Percentiles rank a stretch among this genome's conserved stretches.
phyloP scores from a whole-genome alignment of 1,140 invertebrate species.

The Ceratoteleas bidentatus region DNA sequence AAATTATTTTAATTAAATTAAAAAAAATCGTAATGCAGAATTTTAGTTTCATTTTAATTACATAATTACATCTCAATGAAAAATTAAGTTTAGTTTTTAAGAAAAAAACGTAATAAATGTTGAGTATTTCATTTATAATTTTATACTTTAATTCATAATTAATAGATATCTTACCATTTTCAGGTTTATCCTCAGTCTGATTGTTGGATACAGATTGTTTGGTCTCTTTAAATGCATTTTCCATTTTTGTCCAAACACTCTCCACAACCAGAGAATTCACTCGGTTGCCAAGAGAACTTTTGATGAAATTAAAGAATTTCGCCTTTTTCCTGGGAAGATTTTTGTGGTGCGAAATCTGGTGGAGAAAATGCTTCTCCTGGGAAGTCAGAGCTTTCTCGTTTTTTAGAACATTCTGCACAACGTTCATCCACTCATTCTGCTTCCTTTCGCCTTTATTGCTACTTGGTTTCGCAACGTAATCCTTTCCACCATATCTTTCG shows the following conservation, averaged over 20 bases:
- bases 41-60: no score
- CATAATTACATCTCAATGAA: no score
- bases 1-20: no score
- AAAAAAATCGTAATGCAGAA: no score
- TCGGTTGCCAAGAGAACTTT: conserved; percentile 83
- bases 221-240: no score
- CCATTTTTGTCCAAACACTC: conserved; percentile 86
- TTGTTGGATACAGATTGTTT: no score
- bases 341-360: conserved; percentile 87
- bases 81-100: no score
- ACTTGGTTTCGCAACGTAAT: conserved; percentile 87
- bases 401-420: conserved; percentile 88
- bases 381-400: conserved; percentile 82
- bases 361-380: conserved; percentile 85
- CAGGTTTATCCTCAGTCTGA: no score
- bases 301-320: conserved; percentile 92
- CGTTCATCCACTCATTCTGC: conserved; percentile 93
- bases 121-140: no score
- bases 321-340: conserved; percentile 96
- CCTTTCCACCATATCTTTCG: conserved; percentile 93
- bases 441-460: conserved; percentile 94
- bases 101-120: no score
- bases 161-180: no score
- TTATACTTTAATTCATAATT: no score
- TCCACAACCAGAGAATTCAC: conserved; percentile 83